Percentiles rank a stretch among this genome's conserved stretches.
phyloP scores from a whole-genome alignment of 2,888 invertebrate genomes.

The Mellilla xanthometata region DNA sequence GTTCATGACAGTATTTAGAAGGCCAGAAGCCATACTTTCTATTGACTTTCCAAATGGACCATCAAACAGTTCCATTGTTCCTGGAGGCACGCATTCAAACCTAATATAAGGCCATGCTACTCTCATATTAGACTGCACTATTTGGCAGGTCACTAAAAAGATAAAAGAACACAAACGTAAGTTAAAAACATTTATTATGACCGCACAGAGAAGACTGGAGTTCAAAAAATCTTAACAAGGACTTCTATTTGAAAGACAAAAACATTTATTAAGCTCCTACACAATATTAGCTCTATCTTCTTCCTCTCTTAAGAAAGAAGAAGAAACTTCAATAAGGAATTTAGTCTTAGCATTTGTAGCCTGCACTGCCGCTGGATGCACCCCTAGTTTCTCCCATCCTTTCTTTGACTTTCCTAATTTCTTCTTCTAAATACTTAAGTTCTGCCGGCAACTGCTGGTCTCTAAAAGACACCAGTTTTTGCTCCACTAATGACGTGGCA shows the following conservation, averaged over 20 bases:
- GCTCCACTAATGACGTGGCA: constrained; percentile 34
- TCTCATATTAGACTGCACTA: constrained; percentile 38
- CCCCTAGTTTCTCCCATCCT: constrained; percentile 28
- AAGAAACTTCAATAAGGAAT: too few relatives aligned
- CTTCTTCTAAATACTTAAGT: constrained; percentile 54
- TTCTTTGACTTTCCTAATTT: constrained; percentile 51
- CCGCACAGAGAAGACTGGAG: too few relatives aligned
- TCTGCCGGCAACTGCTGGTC: constrained; percentile 51
- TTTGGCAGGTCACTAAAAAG: constrained; percentile 52
- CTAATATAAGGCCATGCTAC: constrained; percentile 64
- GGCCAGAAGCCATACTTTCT: constrained; percentile 41
- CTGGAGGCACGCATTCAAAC: constrained; percentile 66
- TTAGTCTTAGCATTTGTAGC: too few relatives aligned
- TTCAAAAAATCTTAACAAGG: too few relatives aligned
- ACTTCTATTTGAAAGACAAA: too few relatives aligned
- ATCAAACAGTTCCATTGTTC: constrained; percentile 47
- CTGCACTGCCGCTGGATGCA: too few relatives aligned
- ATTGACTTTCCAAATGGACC: constrained; percentile 50
- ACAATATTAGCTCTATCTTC: too few relatives aligned
- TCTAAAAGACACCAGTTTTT: constrained; percentile 44
- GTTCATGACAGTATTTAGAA: constrained; percentile 40
- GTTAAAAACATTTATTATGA: too few relatives aligned
- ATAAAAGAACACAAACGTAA: constrained; percentile 11
- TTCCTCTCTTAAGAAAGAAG: too few relatives aligned
- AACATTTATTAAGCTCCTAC: too few relatives aligned